Evolutionary conservation across 2,888 invertebrate genomes (phyloP), one percentile per base, ranked within the genome.

Genomic region (Ceraclea dissimilis): DNA sequence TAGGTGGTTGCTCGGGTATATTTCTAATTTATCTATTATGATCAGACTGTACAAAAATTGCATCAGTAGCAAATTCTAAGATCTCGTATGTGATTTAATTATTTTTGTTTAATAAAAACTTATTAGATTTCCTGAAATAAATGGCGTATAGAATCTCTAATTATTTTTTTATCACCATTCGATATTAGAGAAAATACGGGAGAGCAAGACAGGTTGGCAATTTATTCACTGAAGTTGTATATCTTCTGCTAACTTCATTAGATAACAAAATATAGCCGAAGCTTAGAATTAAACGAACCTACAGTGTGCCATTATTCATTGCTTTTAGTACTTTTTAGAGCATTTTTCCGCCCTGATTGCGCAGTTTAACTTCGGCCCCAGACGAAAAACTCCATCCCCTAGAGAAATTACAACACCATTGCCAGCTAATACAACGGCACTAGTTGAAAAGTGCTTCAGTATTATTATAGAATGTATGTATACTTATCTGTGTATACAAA

Each of bases 291-390:
- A 51, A 51, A 52, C 22, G 44, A 21, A 52, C 51, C 19, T 21
- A 31, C 43, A 44, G 22, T 20, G 20, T 19, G 16, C 43, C 21
- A 43, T 44, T 52, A 52, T 43, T 51, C 46, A 46, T 46, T 46
- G 19, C 46, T 46, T 44, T 49, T 49, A 52, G 39, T 57, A 47
- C 58, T 53, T 53, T 60, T 60, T 56, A 56, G 34, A 46, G 56
- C 58, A 53, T 60, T 60, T 58, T 60, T 57, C 52, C 60, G 52
- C 57, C 54, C 54, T 58, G 60, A 56, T 60, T 60, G 58, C 60
- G 48, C 48, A 49, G 60, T 57, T 57, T 58, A 56, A 49, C 56
- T 51, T 49, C 34, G 49, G 49, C 54, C 51, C 52, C 51, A 50
- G 49, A 34, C 22, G 46, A 18, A 49, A n/a, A 46, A 16, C 44